These are phyloP conservation scores for Myxocyprinus asiaticus DNA, from an alignment of 2,113 vertebrate genomes.

Conservation along the genomic window DNA sequence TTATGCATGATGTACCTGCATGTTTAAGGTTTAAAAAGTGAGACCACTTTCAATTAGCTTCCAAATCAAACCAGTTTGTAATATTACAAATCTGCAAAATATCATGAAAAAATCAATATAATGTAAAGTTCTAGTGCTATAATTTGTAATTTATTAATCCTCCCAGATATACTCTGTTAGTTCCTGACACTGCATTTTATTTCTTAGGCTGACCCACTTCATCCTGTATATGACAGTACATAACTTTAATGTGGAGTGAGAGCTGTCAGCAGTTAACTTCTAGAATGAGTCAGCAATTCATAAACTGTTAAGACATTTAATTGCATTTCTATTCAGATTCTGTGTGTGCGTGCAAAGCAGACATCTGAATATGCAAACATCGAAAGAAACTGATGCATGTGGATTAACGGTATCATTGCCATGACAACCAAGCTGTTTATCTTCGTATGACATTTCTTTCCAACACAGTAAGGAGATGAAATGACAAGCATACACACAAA, in stretches of 20 bases:
- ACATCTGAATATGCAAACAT: conserved; percentile 1
- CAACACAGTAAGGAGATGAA: not conserved
- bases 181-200: not conserved
- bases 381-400: no score
- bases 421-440: conserved; percentile 42
- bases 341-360: no score
- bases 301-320: not conserved
- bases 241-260: no score
- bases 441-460: not conserved
- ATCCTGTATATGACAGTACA: no score
- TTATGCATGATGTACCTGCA: no score
- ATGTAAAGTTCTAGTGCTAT: not conserved
- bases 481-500: not conserved
- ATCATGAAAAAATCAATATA: not conserved
- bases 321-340: not conserved
- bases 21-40: not conserved
- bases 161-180: not conserved
- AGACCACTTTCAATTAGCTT: not conserved
- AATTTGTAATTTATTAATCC: conserved; percentile 12
- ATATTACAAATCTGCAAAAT: not conserved
- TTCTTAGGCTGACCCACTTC: not conserved
- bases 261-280: not conserved
- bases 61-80: not conserved
- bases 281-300: not conserved
- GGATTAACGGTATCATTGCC: conserved; percentile 3